phyloP scores from a whole-genome alignment of 2,113 vertebrate species.

The Prunella fulvescens region DNA sequence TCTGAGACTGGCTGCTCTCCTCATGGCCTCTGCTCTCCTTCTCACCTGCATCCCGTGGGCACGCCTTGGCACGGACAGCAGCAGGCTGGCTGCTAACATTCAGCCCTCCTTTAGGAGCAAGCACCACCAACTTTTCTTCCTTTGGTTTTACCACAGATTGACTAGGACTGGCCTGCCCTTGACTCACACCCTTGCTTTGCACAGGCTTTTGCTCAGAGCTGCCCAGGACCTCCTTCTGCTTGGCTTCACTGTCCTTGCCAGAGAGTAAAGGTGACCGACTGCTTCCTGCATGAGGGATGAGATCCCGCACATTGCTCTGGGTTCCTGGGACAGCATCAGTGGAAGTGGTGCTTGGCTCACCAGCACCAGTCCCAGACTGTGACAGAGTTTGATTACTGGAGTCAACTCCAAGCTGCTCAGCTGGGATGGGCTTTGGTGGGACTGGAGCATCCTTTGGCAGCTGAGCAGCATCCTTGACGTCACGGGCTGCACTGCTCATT shows the following conservation, averaged over 20 bases:
- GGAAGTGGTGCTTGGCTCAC: neutral
- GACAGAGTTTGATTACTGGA: constrained; percentile 35
- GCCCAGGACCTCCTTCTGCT: neutral
- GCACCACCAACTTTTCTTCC: constrained; percentile 10
- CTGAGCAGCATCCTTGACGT: neutral
- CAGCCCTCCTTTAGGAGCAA: constrained; percentile 13
- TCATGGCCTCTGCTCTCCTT: neutral
- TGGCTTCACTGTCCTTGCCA: neutral
- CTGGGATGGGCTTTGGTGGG: constrained; percentile 53
- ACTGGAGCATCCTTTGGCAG: neutral
- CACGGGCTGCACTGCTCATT: neutral
- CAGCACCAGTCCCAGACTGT: neutral
- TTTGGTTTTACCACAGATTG: neutral
- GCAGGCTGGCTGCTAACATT: neutral
- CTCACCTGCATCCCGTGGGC: neutral
- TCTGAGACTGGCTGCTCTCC: neutral
- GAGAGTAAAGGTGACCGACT: neutral
- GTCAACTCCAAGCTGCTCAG: constrained; percentile 72
- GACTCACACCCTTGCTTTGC: neutral
- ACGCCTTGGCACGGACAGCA: rapidly evolving
- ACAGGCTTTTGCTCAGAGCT: neutral
- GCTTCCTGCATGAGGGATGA: neutral
- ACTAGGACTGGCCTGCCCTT: neutral
- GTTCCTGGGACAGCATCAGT: neutral
- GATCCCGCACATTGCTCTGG: neutral